These are phyloP conservation scores for Ametastegia equiseti DNA, from an alignment of 2,888 invertebrate species.

Conservation along the genomic window DNA sequence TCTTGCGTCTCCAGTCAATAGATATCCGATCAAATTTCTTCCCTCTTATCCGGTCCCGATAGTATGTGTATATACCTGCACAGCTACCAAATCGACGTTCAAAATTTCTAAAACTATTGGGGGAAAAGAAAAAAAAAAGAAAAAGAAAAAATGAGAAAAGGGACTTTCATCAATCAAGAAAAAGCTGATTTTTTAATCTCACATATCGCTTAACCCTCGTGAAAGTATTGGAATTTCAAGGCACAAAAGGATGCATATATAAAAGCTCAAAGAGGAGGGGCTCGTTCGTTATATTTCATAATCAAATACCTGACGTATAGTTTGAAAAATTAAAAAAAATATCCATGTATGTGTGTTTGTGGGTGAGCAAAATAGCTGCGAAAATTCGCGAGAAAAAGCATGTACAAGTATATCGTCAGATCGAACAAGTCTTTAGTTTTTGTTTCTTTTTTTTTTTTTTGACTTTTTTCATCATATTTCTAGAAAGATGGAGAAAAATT, in stretches of 20 bases:
- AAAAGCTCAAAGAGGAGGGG: slow-evolving; percentile 7
- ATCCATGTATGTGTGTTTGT: neutral
- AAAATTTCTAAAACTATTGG: too few species aligned
- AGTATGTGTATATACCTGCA: too few species aligned
- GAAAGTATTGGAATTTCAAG: neutral
- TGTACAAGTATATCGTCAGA: neutral
- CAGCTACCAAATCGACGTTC: too few species aligned
- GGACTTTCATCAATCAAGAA: neutral
- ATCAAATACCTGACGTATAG: neutral
- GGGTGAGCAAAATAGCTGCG: too few species aligned
- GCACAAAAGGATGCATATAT: neutral
- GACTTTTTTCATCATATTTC: too few species aligned
- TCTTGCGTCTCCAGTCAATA: too few species aligned
- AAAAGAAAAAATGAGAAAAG: too few species aligned
- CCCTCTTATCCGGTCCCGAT: too few species aligned
- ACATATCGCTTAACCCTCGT: neutral
- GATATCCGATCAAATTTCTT: too few species aligned
- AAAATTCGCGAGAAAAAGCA: neutral
- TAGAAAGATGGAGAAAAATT: neutral
- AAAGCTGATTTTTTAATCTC: neutral
- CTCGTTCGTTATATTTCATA: neutral
- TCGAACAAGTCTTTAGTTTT: too few species aligned
- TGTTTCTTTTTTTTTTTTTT: too few species aligned
- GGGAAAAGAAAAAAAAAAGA: too few species aligned
- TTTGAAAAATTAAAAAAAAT: neutral